These are phyloP conservation scores for Pseudomyrmex sp. DNA, from an alignment of 1,140 invertebrate species.

Conservation along the genomic window DNA sequence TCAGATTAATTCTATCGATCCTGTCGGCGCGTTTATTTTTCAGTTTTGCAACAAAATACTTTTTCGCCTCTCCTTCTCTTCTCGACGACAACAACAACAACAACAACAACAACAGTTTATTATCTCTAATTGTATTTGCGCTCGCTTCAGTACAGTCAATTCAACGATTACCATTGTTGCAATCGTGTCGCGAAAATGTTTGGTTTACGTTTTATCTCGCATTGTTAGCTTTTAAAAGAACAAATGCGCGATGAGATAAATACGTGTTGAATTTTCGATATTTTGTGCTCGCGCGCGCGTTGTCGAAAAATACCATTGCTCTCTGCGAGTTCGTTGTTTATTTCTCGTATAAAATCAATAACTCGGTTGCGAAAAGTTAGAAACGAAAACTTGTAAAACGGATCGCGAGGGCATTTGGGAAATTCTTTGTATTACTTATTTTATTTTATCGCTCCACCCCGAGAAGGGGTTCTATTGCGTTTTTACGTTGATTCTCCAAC, in stretches of 20 bases:
- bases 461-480: no score
- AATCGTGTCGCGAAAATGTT: constrained; percentile 20
- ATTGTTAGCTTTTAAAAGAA: constrained; percentile 37
- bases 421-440: background rate
- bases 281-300: background rate
- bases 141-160: background rate
- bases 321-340: constrained; percentile 13
- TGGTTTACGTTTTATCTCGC: constrained; percentile 40
- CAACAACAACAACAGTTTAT: constrained; percentile 31
- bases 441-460: no score
- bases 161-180: constrained; percentile 41
- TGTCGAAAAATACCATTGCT: constrained; percentile 24
- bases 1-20: constrained; percentile 52
- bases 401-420: background rate
- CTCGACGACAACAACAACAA: no score
- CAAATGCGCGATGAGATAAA: constrained; percentile 31
- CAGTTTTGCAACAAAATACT: constrained; percentile 29
- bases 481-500: no score
- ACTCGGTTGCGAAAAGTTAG: no score
- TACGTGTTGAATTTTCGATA: constrained; percentile 6
- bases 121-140: constrained; percentile 38
- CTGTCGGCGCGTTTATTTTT: constrained; percentile 44
- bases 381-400: background rate
- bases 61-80: background rate
- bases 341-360: background rate